A percentile compares a stretch with the other conserved stretches of the same genome.
Conservation (phyloP, 2,113 vertebrate species). For the Lagenorhynchus albirostris region DNA sequence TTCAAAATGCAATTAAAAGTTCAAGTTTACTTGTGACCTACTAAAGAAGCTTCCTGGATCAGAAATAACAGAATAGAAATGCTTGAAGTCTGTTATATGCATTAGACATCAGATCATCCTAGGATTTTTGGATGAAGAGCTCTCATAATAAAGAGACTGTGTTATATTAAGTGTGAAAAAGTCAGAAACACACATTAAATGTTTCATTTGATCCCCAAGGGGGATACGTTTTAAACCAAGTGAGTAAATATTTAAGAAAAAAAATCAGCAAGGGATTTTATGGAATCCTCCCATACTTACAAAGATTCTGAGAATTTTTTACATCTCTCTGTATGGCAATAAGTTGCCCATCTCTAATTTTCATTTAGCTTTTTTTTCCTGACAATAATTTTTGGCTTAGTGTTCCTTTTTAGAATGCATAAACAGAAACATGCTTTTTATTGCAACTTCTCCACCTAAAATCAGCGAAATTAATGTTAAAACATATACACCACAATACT, state of each 20-base stretch:
- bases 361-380: conserved; percentile 43
- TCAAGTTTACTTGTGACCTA: conserved; percentile 29
- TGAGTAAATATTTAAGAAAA: not conserved
- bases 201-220: not conserved
- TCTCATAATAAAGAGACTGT: not conserved
- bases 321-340: not conserved
- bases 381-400: conserved; percentile 58
- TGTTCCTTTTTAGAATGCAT: conserved; percentile 35
- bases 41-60: not conserved
- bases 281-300: not conserved
- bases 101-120: not conserved
- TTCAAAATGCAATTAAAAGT: conserved; percentile 36
- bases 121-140: not conserved
- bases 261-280: not conserved
- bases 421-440: conserved; percentile 68
- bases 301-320: conserved; percentile 3
- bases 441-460: conserved; percentile 14
- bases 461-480: conserved; percentile 34
- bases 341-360: conserved; percentile 7
- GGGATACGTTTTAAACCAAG: conserved; percentile 1
- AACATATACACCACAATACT: not conserved
- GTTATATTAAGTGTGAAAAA: conserved; percentile 14
- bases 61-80: not conserved
- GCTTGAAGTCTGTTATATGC: not conserved
- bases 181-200: conserved; percentile 22